Base-by-base conservation (phyloP, 1,140 invertebrate genomes). In the Pteromalus puparum region DNA sequence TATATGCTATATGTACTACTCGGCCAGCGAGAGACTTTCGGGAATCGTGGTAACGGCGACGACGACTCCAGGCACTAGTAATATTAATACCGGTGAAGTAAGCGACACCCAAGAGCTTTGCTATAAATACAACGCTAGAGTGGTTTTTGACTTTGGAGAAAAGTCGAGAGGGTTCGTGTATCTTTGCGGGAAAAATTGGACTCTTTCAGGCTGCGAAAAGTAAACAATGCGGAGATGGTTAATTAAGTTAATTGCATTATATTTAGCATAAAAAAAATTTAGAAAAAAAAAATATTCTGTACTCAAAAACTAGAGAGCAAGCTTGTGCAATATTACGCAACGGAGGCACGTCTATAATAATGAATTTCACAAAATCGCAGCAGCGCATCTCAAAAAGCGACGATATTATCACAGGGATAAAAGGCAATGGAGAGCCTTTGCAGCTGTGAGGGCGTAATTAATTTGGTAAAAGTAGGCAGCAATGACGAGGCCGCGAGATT, bases 61-160 rank as follows among this genome's bases (percentile, higher is more conserved):
- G 53, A 61, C 53, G 53, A 9, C 42, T 75, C 73, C 73, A 48
- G 73, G 73, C 73, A n/a, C 73, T 46, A 13, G 38, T 75, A 75
- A 75, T 75, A 85, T 87, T 85, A 83, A 85, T 87, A 81, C 81
- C 74, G 72, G 28, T 38, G 38, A 77, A 28, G 81, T 15, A 86
- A 80, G 53, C 81, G 65, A 70, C 72, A 73, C 70, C 28, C 28
- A 26, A 68, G 38, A 28, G 42, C 42, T 13, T 12, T 10, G 18
- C 73, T 75, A 75, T 75, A 75, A 75, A 75, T 75, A 75, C 18
- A 74, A 21, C 0, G 72, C 18, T 34, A 38, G 15, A 73, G 72
- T 73, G 72, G 28, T 73, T 73, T 34, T 73, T 24, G 38, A 5
- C 6, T 42, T 42, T 42, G 38, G 38, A 42, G 38, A 42, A 9